Evolutionary conservation across 2,888 invertebrate genomes (phyloP).

Genomic region (Drosophila paramelanica): DNA sequence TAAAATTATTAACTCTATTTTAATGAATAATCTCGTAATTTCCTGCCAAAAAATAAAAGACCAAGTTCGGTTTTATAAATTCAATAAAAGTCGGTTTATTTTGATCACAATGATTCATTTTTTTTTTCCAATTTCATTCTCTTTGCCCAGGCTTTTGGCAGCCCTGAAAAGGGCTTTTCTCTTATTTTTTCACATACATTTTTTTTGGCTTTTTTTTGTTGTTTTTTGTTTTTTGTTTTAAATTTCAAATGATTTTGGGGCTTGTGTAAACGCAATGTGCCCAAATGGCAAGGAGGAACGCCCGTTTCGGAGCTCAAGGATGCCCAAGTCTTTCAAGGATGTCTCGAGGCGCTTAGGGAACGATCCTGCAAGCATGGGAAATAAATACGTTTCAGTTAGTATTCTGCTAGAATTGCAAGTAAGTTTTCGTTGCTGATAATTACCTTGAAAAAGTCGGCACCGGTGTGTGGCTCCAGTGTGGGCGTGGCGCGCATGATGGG

Average conservation of each 20-base stretch:
- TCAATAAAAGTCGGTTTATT: constrained; percentile 78
- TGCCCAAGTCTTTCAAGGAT: constrained; percentile 56
- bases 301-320: constrained; percentile 33
- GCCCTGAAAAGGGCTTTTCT: constrained; percentile 84
- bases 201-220: constrained; percentile 23
- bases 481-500: constrained; percentile 46
- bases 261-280: constrained; percentile 24
- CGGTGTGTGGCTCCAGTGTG: constrained; percentile 39
- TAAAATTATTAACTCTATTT: too few relatives aligned
- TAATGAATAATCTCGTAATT: too few relatives aligned
- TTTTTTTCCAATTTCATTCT: constrained; percentile 73
- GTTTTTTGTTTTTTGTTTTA: constrained; percentile 3
- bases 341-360: constrained; percentile 26
- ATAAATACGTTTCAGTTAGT: background rate
- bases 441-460: constrained; percentile 71
- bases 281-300: constrained; percentile 33
- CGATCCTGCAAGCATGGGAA: constrained; percentile 34
- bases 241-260: constrained; percentile 37
- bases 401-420: too few relatives aligned
- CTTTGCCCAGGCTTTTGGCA: constrained; percentile 79
- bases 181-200: constrained; percentile 35
- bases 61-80: constrained; percentile 51
- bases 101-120: constrained; percentile 75
- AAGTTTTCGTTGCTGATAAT: constrained; percentile 19
- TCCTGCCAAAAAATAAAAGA: constrained; percentile 8